Base-by-base conservation (phyloP, 2,797 vertebrate genomes). In the Intellagama lesueurii region DNA sequence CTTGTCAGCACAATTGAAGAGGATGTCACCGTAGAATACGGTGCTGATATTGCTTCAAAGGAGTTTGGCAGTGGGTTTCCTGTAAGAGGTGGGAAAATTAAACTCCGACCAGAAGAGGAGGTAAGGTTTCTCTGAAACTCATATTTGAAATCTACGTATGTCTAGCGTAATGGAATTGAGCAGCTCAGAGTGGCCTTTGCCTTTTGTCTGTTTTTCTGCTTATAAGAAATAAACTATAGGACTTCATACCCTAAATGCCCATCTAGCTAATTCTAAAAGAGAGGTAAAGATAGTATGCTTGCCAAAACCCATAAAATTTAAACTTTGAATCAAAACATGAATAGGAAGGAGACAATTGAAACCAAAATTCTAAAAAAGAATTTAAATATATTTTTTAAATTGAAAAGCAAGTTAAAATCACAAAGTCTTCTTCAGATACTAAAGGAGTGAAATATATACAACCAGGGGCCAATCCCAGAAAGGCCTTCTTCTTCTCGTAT, bases 31-130 rank as follows among this genome's bases (percentile, higher is more conserved):
- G 99, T 99, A 32, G 99, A 99, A 91, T 99, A 99, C 11, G 99
- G 99, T 80, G 99, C 99, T 81, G 99, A 99, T 95, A 99, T 99
- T 7, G 98, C 99, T 92, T 99, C 99, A 0, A 99, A 99, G 95
- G 99, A 99, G 92, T 99, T 99, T 94, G 99, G 99, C 94, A 99
- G 99, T 93, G 99, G 99, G 88, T 99, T 99, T 95, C 99, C 99
- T 83, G 97, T 99, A 52, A 97, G 95, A 89, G 98, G 98, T 91
- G 97, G 98, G 80, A 98, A 98, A 95, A 98, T 98, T 92, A 97
- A 98, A 97, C 96, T 99, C 70, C 96, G 97, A 76, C 96, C 98
- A 1, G 98, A 99, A 86, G 98, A 99, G 87, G 98, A 99, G 98
- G 99, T 99, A 96, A 88, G 91, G 7, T 52, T 52, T 78, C n/a